Conservation (phyloP, 2,888 invertebrate species). For the Philopedon plagiatum region DNA sequence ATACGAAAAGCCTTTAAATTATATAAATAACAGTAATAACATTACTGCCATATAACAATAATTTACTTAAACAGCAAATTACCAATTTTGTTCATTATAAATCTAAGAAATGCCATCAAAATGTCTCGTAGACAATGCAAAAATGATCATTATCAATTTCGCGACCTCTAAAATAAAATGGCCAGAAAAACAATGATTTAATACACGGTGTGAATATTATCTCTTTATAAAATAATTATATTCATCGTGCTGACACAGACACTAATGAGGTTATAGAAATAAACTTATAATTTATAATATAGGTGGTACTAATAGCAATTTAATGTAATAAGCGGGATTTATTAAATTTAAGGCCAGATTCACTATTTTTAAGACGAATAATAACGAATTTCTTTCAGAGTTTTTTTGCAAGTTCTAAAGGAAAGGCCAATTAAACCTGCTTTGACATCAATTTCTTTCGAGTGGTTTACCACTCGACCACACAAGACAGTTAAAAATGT, state of each 20-base stretch:
- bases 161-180: conserved; percentile 23
- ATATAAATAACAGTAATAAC: conserved; percentile 11
- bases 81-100: conserved; percentile 22
- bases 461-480: too few species aligned
- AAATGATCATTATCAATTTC: conserved; percentile 34
- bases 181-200: conserved; percentile 30
- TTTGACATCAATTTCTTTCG: too few species aligned
- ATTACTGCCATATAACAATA: background rate
- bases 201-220: conserved; percentile 35
- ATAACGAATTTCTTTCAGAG: too few species aligned
- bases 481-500: too few species aligned
- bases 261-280: conserved; percentile 28
- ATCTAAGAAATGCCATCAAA: conserved; percentile 16
- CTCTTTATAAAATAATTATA: conserved; percentile 17
- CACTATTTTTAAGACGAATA: too few species aligned
- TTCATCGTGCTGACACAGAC: conserved; percentile 17
- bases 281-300: conserved; percentile 13
- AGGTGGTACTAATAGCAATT: background rate
- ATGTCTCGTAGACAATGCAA: conserved; percentile 28
- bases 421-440: too few species aligned
- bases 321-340: background rate
- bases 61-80: conserved; percentile 14
- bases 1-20: background rate
- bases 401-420: too few species aligned
- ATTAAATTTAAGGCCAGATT: too few species aligned